Base-by-base conservation (phyloP, 2,113 vertebrate species). In the Mandrillus leucophaeus region DNA sequence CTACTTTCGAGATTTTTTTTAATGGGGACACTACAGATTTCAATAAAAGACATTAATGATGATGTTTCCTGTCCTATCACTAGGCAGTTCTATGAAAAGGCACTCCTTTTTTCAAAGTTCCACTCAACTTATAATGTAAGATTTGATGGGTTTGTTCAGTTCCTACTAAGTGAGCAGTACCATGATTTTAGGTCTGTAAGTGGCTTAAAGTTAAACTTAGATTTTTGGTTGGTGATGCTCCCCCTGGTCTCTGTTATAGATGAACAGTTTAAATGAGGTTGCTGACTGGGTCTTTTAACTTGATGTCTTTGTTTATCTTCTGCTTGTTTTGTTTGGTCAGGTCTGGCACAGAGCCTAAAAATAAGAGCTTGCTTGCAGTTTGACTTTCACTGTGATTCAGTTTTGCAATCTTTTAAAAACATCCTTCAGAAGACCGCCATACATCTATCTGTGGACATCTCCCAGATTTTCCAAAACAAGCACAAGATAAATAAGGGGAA, bases 271-370 rank as follows among this genome's bases (percentile, higher is more conserved):
- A 83, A 96, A 55, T 70, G 38, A 96, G 88, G 55, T 61, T 90
- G 76, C 92, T 94, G 90, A 83, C 84, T 25, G 45, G 75, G 70
- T 59, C 79, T 64, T 87, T 97, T 95, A 35, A 87, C 48, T 32
- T 85, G 79, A 89, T 94, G 52, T 72, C 45, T 68, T 97, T 97
- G 48, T 97, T 97, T 93, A 94, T 95, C 97, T 98, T 97, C 64
- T 98, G 68, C 66, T 89, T 96, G 32, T 97, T 98, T 66, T 96
- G n/a, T 96, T 79, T 98, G 95, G 73, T 98, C 76, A 87, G 91
- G 50, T 87, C 73, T 98, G 97, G 90, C 72, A 70, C 0, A 52
- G 66, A n/a, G 90, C 80, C 76, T 97, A 55, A 96, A 96, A 98
- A 55, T 78, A 61, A 93, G 93, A 87, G 59, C n/a, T 93, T 13